These are phyloP conservation scores for Habrosyne pyritoides DNA, from an alignment of 2,888 invertebrate genomes.

Conservation along the genomic window DNA sequence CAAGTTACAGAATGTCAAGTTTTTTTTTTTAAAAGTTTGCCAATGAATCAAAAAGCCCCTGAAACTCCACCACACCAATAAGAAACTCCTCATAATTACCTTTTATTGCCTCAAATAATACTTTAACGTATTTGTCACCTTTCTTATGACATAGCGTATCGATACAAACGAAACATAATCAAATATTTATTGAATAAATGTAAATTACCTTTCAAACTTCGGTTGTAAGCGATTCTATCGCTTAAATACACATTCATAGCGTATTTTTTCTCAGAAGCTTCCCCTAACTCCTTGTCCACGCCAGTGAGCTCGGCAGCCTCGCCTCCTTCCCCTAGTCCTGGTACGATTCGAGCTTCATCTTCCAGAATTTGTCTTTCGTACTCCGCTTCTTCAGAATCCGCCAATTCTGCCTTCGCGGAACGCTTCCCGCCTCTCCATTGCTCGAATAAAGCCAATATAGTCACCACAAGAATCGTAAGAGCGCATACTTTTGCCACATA, in stretches of 20 bases:
- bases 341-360: slow-evolving; percentile 86
- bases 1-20: no score
- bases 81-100: no score
- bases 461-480: slow-evolving; percentile 59
- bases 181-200: slow-evolving; percentile 3
- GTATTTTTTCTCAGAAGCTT: slow-evolving; percentile 89
- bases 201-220: slow-evolving; percentile 86
- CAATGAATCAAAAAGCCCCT: no score
- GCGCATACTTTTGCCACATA: slow-evolving; percentile 60
- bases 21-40: no score
- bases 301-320: slow-evolving; percentile 86
- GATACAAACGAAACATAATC: slow-evolving; percentile 8
- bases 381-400: slow-evolving; percentile 47
- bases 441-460: slow-evolving; percentile 64
- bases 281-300: slow-evolving; percentile 86
- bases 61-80: no score
- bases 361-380: slow-evolving; percentile 81
- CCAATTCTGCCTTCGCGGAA: slow-evolving; percentile 45
- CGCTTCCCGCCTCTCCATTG: slow-evolving; percentile 73
- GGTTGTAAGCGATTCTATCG: slow-evolving; percentile 93
- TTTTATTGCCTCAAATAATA: background rate
- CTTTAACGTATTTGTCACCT: background rate
- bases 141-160: background rate
- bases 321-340: slow-evolving; percentile 88
- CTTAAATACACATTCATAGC: slow-evolving; percentile 95